Evolutionary conservation across 1,140 invertebrate genomes (phyloP).

Genomic region (Oncopeltus fasciatus): DNA sequence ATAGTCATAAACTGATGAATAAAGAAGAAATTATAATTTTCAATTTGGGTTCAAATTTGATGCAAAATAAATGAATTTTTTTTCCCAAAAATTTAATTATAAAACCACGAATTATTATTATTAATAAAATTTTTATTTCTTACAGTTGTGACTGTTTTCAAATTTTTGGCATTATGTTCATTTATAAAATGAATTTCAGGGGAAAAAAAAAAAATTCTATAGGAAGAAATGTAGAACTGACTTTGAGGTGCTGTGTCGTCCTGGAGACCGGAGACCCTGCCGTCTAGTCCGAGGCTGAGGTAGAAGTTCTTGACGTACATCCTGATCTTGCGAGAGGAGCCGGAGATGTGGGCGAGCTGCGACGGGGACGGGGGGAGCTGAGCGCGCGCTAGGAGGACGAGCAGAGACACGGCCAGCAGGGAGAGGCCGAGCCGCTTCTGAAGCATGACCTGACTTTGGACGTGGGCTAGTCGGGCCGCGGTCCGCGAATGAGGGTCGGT

Average conservation of each 20-base stretch:
- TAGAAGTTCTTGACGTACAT: slow-evolving; percentile 65
- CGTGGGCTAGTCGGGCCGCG: neutral
- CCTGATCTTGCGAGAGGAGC: slow-evolving; percentile 56
- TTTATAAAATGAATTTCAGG: no score
- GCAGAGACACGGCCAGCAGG: neutral
- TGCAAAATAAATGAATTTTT: no score
- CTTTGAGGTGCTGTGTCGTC: slow-evolving; percentile 62
- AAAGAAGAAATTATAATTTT: no score
- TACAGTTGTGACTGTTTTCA: no score
- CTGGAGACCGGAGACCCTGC: slow-evolving; percentile 60
- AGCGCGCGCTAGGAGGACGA: slow-evolving; percentile 1
- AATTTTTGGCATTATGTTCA: no score
- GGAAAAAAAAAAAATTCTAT: no score
- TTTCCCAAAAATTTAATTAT: no score
- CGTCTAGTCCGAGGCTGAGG: slow-evolving; percentile 60
- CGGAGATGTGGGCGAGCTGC: slow-evolving; percentile 56
- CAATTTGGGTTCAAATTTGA: no score
- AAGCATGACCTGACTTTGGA: neutral
- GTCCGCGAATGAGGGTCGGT: no score
- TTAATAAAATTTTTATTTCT: no score
- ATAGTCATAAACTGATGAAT: no score
- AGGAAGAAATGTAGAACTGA: slow-evolving; percentile 38
- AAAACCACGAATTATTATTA: no score
- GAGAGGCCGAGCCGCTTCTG: neutral
- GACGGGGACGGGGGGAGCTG: slow-evolving; percentile 35